Conservation (phyloP, 2,113 vertebrate genomes). For the Lates calcarifer region DNA sequence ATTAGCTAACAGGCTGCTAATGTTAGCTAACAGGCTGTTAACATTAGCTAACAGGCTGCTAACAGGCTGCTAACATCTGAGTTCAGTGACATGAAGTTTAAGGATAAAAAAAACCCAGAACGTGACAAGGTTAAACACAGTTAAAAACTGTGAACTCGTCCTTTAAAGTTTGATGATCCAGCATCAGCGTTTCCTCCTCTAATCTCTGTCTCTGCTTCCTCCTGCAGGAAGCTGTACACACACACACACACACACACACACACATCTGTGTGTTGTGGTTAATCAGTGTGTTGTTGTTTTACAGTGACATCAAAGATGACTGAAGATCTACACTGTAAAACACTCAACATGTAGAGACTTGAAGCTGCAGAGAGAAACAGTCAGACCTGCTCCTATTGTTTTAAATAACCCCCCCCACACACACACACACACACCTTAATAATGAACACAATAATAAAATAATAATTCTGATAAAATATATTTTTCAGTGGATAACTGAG, state of each 20-base stretch:
- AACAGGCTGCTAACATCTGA: no score
- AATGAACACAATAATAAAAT: no score
- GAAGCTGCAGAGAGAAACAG: background rate
- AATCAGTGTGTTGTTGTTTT: conserved; percentile 1
- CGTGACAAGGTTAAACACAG: no score
- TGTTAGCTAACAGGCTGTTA: no score
- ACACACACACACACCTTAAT: no score
- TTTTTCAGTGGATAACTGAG: no score
- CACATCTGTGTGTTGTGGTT: background rate
- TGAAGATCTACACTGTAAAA: background rate
- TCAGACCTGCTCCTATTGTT: background rate
- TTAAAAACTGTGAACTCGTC: background rate
- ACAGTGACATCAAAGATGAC: conserved; percentile 15
- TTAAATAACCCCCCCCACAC: no score
- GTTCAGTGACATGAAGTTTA: no score
- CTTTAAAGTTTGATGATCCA: background rate
- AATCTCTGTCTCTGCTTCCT: conserved; percentile 16
- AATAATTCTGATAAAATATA: no score
- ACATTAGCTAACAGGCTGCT: no score
- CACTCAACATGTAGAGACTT: background rate
- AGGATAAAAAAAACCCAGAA: no score
- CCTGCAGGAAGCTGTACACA: conserved; percentile 14
- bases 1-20: no score
- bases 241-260: conserved; percentile 7
- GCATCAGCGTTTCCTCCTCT: background rate